Percentiles rank a stretch among this genome's conserved stretches.
Conservation (phyloP, 2,113 vertebrate genomes). For the Gnathonemus echidnorhynchus region DNA sequence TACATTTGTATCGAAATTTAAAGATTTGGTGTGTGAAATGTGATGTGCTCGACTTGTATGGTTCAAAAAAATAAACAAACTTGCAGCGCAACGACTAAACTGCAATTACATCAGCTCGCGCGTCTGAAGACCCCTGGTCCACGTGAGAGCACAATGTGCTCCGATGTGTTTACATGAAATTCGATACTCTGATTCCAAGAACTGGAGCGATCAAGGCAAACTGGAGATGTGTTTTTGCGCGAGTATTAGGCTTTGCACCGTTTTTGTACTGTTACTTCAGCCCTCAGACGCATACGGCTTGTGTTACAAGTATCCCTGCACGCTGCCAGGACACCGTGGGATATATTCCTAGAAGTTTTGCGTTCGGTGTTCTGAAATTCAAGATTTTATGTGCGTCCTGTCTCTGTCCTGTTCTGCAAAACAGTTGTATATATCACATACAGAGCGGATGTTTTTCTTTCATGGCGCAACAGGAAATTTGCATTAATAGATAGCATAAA, state of each 20-base stretch:
- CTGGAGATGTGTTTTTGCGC: background rate
- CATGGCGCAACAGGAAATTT: background rate
- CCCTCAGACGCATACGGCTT: background rate
- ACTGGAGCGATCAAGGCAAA: background rate
- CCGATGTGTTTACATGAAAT: slow-evolving; percentile 1
- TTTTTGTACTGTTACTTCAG: background rate
- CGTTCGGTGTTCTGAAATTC: background rate
- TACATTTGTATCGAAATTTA: background rate
- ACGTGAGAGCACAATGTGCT: background rate
- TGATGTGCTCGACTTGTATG: background rate
- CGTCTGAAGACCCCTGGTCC: background rate
- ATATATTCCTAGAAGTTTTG: background rate
- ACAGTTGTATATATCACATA: background rate
- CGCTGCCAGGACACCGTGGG: background rate
- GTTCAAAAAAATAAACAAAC: background rate
- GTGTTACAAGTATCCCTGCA: background rate
- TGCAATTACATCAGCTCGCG: background rate
- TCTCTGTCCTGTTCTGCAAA: background rate
- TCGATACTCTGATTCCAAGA: background rate
- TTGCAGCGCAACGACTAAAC: background rate
- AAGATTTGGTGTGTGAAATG: background rate
- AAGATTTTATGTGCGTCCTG: background rate
- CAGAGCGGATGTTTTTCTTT: background rate
- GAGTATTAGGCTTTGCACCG: background rate
- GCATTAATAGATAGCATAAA: background rate